Conservation (phyloP, 2,888 invertebrate species). For the Rotaria socialis region DNA sequence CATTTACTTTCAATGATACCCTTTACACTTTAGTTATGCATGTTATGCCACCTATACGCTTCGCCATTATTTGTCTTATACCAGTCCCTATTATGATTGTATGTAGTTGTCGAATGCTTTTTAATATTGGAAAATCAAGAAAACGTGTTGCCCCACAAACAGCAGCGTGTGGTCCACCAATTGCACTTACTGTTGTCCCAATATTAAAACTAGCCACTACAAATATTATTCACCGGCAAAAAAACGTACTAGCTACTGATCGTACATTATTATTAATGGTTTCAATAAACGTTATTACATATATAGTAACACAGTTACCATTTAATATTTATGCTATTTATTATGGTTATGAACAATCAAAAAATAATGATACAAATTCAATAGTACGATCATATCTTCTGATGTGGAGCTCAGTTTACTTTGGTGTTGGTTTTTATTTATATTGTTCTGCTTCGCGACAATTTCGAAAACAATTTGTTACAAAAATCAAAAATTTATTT, state of each 20-base stretch:
- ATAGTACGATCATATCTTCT: not conserved
- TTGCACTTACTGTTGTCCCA: not conserved
- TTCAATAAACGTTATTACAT: not conserved
- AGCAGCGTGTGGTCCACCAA: no score
- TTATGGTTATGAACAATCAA: not conserved
- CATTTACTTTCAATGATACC: not conserved
- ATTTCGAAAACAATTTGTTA: not conserved
- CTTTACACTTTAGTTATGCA: not conserved
- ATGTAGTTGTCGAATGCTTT: not conserved
- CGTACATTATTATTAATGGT: not conserved
- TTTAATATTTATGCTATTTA: not conserved
- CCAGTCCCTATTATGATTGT: not conserved
- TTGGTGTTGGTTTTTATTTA: constrained; percentile 13
- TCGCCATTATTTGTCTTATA: not conserved
- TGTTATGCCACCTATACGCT: not conserved
- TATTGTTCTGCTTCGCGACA: not conserved
- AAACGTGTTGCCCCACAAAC: not conserved
- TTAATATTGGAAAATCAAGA: not conserved
- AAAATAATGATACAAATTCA: not conserved
- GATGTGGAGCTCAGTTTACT: constrained; percentile 17
- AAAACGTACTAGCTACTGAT: not conserved
- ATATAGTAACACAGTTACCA: not conserved
- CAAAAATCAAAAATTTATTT: not conserved
- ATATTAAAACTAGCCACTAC: not conserved
- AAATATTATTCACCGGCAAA: not conserved